Evolutionary conservation across 1,140 invertebrate species (phyloP).

Genomic region (Pollicipes pollicipes): DNA sequence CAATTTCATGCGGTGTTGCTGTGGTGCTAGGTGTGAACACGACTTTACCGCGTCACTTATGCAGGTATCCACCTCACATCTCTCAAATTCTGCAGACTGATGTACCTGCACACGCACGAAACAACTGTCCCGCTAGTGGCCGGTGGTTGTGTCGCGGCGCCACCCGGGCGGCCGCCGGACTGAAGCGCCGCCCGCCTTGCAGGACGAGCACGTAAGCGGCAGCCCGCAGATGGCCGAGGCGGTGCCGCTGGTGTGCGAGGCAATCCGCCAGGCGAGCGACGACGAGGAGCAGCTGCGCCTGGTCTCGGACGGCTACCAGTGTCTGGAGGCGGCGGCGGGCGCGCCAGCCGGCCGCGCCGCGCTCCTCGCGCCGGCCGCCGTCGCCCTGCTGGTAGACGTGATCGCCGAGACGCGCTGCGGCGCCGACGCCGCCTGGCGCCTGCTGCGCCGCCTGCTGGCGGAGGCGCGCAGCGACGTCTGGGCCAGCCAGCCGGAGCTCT

Average conservation of each 20-base stretch:
- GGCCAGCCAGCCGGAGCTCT: conserved; percentile 45
- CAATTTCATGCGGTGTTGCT: too few species aligned
- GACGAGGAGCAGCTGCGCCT: conserved; percentile 34
- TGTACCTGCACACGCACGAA: too few species aligned
- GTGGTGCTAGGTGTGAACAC: too few species aligned
- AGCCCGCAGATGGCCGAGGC: not conserved
- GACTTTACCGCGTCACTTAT: too few species aligned
- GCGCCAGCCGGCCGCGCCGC: too few species aligned
- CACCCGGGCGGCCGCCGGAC: too few species aligned
- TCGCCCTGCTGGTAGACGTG: not conserved
- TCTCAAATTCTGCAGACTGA: too few species aligned
- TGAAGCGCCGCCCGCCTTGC: too few species aligned
- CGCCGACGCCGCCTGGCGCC: not conserved
- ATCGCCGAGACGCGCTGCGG: not conserved
- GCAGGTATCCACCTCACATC: too few species aligned
- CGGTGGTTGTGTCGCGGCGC: too few species aligned
- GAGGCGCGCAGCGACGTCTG: conserved; percentile 32
- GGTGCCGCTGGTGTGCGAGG: not conserved
- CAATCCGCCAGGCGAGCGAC: not conserved
- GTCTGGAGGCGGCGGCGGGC: conserved; percentile 55
- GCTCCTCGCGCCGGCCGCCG: not conserved
- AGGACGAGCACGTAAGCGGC: not conserved
- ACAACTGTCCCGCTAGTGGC: too few species aligned
- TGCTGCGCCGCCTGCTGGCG: not conserved
- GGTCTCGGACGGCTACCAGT: conserved; percentile 68